Conservation (phyloP, 2,888 invertebrate species). For the Terebella lapidaria region DNA sequence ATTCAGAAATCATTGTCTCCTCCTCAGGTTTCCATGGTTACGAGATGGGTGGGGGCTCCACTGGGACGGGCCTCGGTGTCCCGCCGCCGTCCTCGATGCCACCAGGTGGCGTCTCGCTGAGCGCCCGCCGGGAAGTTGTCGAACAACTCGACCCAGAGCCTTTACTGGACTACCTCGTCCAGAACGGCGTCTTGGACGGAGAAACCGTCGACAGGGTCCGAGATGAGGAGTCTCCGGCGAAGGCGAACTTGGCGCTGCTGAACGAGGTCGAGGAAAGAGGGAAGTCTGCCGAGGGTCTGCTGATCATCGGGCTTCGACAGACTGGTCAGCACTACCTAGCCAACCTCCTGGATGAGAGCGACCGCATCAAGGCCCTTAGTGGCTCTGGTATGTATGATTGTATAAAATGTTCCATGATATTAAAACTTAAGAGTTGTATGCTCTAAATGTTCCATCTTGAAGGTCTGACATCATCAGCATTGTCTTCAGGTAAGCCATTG, state of each 20-base stretch:
- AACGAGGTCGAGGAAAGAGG: slow-evolving; percentile 37
- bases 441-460: too few species aligned
- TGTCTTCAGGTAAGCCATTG: too few species aligned
- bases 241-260: slow-evolving; percentile 40
- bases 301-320: slow-evolving; percentile 47
- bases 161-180: slow-evolving; percentile 46
- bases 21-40: too few species aligned
- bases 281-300: slow-evolving; percentile 33
- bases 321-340: slow-evolving; percentile 48
- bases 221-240: slow-evolving; percentile 5
- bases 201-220: neutral
- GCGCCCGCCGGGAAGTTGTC: slow-evolving; percentile 35
- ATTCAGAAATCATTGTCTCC: slow-evolving; percentile 22
- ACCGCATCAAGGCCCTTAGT: slow-evolving; percentile 19
- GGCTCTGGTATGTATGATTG: slow-evolving; percentile 15
- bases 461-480: too few species aligned
- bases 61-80: neutral
- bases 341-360: slow-evolving; percentile 40
- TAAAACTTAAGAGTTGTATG: too few species aligned
- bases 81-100: neutral
- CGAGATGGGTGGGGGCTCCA: neutral
- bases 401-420: too few species aligned
- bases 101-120: neutral
- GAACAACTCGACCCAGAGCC: slow-evolving; percentile 44
- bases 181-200: slow-evolving; percentile 35